Evolutionary conservation across 2,113 vertebrate genomes (phyloP).

Genomic region (Pachypanchax playfairii): DNA sequence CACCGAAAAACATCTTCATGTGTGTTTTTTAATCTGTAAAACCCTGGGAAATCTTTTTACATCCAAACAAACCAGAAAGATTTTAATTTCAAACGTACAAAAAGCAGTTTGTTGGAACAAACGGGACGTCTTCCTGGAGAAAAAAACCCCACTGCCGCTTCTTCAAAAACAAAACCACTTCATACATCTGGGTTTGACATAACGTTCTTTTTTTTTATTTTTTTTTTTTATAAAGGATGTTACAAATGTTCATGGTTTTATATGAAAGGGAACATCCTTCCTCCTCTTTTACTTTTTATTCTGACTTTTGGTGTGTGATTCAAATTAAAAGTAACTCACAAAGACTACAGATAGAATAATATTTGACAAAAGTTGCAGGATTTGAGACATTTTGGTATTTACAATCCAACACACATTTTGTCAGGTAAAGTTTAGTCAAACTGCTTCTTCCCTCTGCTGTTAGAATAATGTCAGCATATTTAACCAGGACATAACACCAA

Average conservation of each 20-base stretch:
- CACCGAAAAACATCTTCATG: constrained; percentile 10
- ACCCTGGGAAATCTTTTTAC: constrained; percentile 19
- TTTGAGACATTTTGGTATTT: neutral
- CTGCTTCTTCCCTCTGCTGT: no score
- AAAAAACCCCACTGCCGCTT: constrained; percentile 32
- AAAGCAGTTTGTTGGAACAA: constrained; percentile 1
- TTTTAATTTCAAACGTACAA: constrained; percentile 20
- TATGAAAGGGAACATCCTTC: neutral
- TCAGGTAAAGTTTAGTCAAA: no score
- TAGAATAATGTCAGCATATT: no score
- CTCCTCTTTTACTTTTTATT: neutral
- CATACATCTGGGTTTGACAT: constrained; percentile 19
- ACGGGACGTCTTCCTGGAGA: constrained; percentile 12
- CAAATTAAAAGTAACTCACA: no score
- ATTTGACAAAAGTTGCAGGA: neutral
- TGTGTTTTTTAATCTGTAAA: constrained; percentile 6
- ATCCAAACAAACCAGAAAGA: constrained; percentile 19
- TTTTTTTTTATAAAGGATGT: neutral
- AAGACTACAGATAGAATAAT: no score
- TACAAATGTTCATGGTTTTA: neutral
- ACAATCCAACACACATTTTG: neutral
- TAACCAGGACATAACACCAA: no score
- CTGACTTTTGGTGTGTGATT: neutral
- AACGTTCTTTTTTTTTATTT: no score
- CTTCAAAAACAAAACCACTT: constrained; percentile 26